A percentile compares a stretch with the other conserved stretches of the same genome.
Evolutionary conservation across 2,113 vertebrate genomes (phyloP).

Genomic region (Clarias gariepinus): DNA sequence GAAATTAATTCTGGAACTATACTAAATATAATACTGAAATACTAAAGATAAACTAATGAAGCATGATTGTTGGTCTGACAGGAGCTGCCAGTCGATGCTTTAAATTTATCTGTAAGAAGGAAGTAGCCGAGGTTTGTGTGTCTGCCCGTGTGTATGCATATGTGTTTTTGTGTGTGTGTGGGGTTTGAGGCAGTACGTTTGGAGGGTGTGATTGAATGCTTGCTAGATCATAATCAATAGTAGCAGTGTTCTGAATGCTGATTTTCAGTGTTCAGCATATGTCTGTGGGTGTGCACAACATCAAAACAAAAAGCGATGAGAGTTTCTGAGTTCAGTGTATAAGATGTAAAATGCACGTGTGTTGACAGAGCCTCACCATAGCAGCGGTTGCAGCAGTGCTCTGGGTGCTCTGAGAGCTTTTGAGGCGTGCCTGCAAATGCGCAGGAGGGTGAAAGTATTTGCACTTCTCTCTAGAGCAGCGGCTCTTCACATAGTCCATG

Average conservation of each 20-base stretch:
- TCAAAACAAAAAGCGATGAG: background rate
- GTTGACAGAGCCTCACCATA: slow-evolving; percentile 83
- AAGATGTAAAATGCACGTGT: slow-evolving; percentile 21
- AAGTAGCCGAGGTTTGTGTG: background rate
- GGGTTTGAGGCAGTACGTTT: slow-evolving; percentile 12
- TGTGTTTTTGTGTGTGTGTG: background rate
- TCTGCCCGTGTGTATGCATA: background rate
- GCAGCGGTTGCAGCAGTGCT: slow-evolving; percentile 95
- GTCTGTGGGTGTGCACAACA: slow-evolving; percentile 16
- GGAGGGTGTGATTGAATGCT: background rate
- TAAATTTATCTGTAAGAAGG: slow-evolving; percentile 5
- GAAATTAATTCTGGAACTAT: background rate
- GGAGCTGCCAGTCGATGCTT: slow-evolving; percentile 4
- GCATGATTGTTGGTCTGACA: slow-evolving; percentile 13
- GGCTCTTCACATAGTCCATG: slow-evolving; percentile 99
- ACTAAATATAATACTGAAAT: background rate
- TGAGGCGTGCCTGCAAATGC: slow-evolving; percentile 99
- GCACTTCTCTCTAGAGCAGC: slow-evolving; percentile 99
- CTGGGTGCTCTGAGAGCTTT: slow-evolving; percentile 96
- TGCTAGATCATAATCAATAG: background rate
- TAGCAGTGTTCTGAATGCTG: background rate
- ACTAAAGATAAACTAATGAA: slow-evolving; percentile 32
- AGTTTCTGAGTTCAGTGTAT: background rate
- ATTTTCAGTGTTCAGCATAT: background rate
- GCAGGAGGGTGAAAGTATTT: slow-evolving; percentile 99